Base-by-base conservation (phyloP, 2,113 vertebrate genomes). In the Dendropsophus ebraccatus region DNA sequence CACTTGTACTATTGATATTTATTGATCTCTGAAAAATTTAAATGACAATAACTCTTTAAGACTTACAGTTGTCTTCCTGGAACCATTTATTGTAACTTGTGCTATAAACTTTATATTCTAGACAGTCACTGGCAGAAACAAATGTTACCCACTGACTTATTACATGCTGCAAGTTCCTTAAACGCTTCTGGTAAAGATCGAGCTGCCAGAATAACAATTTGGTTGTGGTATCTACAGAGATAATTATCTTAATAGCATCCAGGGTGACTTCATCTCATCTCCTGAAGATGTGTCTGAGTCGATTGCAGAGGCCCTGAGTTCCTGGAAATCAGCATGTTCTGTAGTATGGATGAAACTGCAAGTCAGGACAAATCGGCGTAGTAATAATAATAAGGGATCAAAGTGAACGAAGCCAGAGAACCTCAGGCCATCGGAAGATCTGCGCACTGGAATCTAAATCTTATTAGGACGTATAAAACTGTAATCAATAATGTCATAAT, bases 211-310 rank as follows among this genome's bases (percentile, higher is more conserved):
- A 62, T 65, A 11, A 81, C 54, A 12, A 62, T 65, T 28, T 47
- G 11, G 52, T 45, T 81, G 37, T 35, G 49, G 49, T 32, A 77
- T 52, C 35, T 62, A 80, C 35, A 80, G 56, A 56, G 23, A 80
- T 80, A 60, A 81, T 81, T 45, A 81, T 28, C 23, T 45, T 81
- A 81, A 81, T 81, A 62, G 78, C 78, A 17, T 65, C 78, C 56
- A 47, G 37, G 32, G 23, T 62, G 56, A 62, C 35, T 47, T 74
- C 37, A 74, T 56, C 23, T 58, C 58, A 21, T 56, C 56, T 28
- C 78, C 54, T 60, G 77, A 16, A 41, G 30, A 54, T 81, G 58
- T 47, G 56, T 41, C 37, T 45, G n/a, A 81, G 47, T 81, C 37
- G 47, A 81, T 17, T 81, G 58, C 58, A 47, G 35, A 65, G 32